Base-by-base conservation (phyloP, 2,888 invertebrate genomes). In the Spatulosminthurus flaviceps region DNA sequence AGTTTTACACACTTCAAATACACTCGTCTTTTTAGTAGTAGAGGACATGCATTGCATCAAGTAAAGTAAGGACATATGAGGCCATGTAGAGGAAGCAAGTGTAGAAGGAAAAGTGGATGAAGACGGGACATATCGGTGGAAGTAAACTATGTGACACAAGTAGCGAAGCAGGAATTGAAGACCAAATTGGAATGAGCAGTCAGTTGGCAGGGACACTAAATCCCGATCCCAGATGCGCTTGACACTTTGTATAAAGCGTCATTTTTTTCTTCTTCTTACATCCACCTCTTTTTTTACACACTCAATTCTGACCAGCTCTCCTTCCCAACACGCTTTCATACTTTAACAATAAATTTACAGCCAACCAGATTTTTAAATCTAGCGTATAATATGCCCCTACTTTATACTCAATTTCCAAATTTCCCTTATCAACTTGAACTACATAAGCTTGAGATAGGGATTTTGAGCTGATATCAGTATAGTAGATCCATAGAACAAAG, bases 181-280 rank as follows among this genome's bases (percentile, higher is more conserved):
- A 75, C 75, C 42, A 72, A 72, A 72, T 72, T 72, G 72, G 67
- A 69, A 67, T 75, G 76, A 79, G 77, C 67, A 77, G 77, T 77
- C 77, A 79, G 79, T 79, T 75, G 79, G 79, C 34, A 67, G 28
- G 61, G 77, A 71, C 77, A 78, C 77, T 78, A 78, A 78, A 78
- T 78, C 61, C 71, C 29, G 34, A 71, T 28, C 61, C 71, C 77
- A 78, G 77, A 78, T 78, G 77, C 69, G 64, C 61, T 70, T 78
- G 77, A 78, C 77, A 78, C 61, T 70, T 41, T 29, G 77, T 24
- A 66, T 66, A 51, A 77, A 69, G 43, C 43, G 26, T 13, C 19
- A 51, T 41, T 26, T 61, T 78, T 71, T 70, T 69, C 51, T 28
- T 69, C 34, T 69, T 1, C 69, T 5, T 24, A 24, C 60, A 5